phyloP scores from a whole-genome alignment of 2,888 invertebrate species.

The Teinopalpus imperialis region DNA sequence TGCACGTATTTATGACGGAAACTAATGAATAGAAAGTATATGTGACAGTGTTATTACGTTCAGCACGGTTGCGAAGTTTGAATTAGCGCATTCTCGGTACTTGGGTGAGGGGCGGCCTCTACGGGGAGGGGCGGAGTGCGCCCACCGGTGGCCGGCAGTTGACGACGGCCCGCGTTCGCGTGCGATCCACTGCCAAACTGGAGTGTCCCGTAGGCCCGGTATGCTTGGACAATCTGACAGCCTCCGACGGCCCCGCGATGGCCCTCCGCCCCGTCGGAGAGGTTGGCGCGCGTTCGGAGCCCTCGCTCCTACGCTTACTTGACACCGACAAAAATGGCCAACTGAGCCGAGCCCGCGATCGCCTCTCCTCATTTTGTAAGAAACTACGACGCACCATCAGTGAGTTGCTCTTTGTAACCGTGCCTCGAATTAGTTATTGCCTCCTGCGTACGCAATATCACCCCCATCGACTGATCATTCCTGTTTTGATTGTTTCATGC shows the following conservation, averaged over 20 bases:
- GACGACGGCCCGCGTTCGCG: constrained; percentile 69
- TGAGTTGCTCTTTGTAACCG: constrained; percentile 50
- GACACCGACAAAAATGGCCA: constrained; percentile 69
- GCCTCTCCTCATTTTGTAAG: constrained; percentile 74
- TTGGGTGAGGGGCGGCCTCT: constrained; percentile 44
- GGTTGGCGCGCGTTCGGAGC: constrained; percentile 66
- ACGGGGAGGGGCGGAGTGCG: constrained; percentile 48
- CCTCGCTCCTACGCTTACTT: constrained; percentile 68
- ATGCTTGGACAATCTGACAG: constrained; percentile 78
- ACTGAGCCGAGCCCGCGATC: constrained; percentile 70
- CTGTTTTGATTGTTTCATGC: constrained; percentile 28
- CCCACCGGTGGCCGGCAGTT: constrained; percentile 61
- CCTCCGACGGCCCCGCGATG: constrained; percentile 60
- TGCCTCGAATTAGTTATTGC: constrained; percentile 10
- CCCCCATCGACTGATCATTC: constrained; percentile 16
- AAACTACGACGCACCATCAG: constrained; percentile 77
- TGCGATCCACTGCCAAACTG: constrained; percentile 72
- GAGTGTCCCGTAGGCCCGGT: constrained; percentile 75
- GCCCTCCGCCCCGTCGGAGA: constrained; percentile 67
- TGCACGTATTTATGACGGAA: constrained; percentile 22
- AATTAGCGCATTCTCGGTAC: constrained; percentile 54
- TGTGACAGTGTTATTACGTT: constrained; percentile 18
- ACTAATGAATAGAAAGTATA: constrained; percentile 21
- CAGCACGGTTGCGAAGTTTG: constrained; percentile 48
- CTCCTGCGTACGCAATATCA: constrained; percentile 8